Evolutionary conservation across 2,888 invertebrate species (phyloP).

Genomic region (Clivina fossor): DNA sequence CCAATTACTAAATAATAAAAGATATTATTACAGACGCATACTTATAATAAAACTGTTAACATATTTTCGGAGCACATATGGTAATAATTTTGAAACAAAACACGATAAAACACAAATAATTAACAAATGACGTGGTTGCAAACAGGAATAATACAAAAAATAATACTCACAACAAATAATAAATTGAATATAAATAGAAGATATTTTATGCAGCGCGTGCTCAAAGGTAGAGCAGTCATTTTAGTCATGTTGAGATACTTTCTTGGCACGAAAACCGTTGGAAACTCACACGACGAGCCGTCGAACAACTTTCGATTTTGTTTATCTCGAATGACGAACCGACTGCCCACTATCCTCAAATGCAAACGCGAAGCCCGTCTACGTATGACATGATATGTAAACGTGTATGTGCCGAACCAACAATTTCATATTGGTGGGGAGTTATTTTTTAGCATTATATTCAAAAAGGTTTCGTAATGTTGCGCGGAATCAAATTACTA

Average conservation of each 20-base stretch:
- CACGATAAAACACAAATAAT: no score
- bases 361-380: conserved; percentile 6
- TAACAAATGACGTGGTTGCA: no score
- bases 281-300: no score
- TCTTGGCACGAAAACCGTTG: neutral
- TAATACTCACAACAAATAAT: conserved; percentile 77
- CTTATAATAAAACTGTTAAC: no score
- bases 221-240: conserved; percentile 45
- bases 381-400: no score
- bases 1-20: no score
- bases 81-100: neutral
- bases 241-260: no score
- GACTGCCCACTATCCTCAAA: neutral
- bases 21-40: no score
- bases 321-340: conserved; percentile 17
- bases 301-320: conserved; percentile 23
- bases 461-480: no score
- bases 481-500: no score
- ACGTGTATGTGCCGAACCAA: conserved; percentile 9
- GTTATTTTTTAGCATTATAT: no score
- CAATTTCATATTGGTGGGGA: conserved; percentile 9
- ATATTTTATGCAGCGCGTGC: conserved; percentile 71
- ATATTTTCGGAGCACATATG: no score
- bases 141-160: neutral
- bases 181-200: conserved; percentile 84